These are phyloP conservation scores for Empis stercorea DNA, from an alignment of 2,888 invertebrate genomes.

Conservation along the genomic window DNA sequence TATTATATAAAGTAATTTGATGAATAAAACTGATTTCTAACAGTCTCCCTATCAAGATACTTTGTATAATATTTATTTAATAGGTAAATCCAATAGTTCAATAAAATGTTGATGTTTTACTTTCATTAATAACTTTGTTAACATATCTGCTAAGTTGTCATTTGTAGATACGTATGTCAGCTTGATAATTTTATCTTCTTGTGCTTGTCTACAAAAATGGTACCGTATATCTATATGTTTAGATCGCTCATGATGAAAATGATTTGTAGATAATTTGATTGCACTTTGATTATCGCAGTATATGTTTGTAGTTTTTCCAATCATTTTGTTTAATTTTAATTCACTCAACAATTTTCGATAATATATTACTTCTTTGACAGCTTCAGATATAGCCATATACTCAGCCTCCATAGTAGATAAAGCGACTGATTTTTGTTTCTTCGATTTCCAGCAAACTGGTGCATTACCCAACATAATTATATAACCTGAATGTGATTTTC, in stretches of 20 bases:
- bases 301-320: background rate
- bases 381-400: background rate
- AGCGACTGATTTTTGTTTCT: constrained; percentile 1
- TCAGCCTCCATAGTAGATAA: constrained; percentile 5
- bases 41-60: too few species aligned
- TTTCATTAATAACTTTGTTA: too few species aligned
- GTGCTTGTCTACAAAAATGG: too few species aligned
- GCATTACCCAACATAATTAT: background rate
- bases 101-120: too few species aligned
- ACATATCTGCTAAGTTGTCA: too few species aligned
- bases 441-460: background rate
- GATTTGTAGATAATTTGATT: background rate
- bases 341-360: background rate
- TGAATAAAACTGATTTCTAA: too few species aligned
- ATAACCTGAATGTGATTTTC: constrained; percentile 3
- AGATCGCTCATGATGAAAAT: background rate
- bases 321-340: background rate
- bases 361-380: background rate
- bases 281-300: background rate
- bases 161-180: too few species aligned
- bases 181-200: too few species aligned
- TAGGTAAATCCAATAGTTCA: too few species aligned
- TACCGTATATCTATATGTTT: too few species aligned
- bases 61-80: too few species aligned
- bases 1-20: too few species aligned